phyloP scores from a whole-genome alignment of 2,888 invertebrate genomes.

The Periphyllus acericola region DNA sequence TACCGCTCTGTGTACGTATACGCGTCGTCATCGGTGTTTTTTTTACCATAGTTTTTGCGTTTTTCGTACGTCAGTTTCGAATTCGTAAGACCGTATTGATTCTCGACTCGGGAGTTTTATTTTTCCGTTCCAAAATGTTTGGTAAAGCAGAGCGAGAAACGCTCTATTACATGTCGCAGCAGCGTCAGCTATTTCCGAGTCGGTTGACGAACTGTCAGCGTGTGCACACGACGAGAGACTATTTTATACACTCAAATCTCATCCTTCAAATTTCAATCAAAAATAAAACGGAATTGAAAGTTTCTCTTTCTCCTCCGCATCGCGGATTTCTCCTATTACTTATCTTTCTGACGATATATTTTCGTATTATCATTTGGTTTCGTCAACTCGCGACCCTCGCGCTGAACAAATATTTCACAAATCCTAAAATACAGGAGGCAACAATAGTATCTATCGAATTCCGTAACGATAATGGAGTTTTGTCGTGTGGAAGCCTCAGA shows the following conservation, averaged over 20 bases:
- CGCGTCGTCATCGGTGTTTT: too few species aligned
- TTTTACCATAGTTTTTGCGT: too few species aligned
- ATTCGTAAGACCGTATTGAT: neutral
- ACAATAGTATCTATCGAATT: too few species aligned
- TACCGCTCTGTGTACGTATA: too few species aligned
- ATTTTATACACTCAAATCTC: neutral
- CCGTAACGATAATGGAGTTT: too few species aligned
- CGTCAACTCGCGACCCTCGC: neutral
- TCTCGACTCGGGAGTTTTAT: neutral
- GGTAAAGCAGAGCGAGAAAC: too few species aligned
- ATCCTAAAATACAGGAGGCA: neutral
- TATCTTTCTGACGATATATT: neutral
- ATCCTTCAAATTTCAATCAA: conserved; percentile 1
- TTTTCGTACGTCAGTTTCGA: neutral
- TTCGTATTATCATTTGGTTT: neutral
- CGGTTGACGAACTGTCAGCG: neutral
- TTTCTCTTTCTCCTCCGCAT: neutral
- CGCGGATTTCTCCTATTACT: neutral
- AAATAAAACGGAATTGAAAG: conserved; percentile 4
- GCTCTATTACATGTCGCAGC: too few species aligned
- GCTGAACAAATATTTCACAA: neutral
- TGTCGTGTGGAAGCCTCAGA: too few species aligned
- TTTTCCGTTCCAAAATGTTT: neutral
- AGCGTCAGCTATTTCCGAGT: neutral
- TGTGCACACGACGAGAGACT: neutral